Percentiles rank a stretch among this genome's conserved stretches.
Evolutionary conservation across 2,797 vertebrate genomes (phyloP).

Genomic region (Kryptopterus vitreolus): DNA sequence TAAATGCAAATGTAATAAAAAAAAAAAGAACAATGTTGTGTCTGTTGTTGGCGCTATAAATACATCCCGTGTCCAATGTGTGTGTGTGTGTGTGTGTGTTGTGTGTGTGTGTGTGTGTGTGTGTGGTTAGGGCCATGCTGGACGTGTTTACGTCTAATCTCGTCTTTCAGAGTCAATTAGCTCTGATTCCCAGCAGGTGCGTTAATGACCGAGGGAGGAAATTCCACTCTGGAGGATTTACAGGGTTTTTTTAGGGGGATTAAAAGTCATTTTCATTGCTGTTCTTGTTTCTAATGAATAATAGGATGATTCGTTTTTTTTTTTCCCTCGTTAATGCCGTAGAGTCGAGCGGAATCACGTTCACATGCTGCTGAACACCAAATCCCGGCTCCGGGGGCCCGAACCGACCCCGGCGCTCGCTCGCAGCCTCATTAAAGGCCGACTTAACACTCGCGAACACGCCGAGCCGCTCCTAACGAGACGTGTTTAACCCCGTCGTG

Average conservation of each 20-base stretch:
- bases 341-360: neutral
- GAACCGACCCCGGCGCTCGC: neutral
- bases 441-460: neutral
- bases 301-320: neutral
- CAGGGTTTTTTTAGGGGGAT: constrained; percentile 33
- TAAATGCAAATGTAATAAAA: neutral
- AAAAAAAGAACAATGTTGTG: constrained; percentile 4
- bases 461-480: neutral
- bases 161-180: constrained; percentile 61
- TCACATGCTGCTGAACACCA: neutral
- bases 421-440: neutral
- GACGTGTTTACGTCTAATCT: constrained; percentile 67
- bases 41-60: neutral
- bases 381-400: neutral
- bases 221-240: constrained; percentile 40
- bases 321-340: neutral
- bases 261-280: constrained; percentile 28
- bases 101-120: constrained; percentile 4
- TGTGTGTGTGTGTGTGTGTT: neutral
- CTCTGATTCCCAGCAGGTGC: constrained; percentile 39
- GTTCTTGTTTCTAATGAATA: neutral
- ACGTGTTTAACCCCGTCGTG: neutral
- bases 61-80: neutral
- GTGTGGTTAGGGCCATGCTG: constrained; percentile 2
- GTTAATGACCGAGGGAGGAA: constrained; percentile 33